These are phyloP conservation scores for Rotaria macrura DNA, from an alignment of 2,888 invertebrate species.

Conservation along the genomic window DNA sequence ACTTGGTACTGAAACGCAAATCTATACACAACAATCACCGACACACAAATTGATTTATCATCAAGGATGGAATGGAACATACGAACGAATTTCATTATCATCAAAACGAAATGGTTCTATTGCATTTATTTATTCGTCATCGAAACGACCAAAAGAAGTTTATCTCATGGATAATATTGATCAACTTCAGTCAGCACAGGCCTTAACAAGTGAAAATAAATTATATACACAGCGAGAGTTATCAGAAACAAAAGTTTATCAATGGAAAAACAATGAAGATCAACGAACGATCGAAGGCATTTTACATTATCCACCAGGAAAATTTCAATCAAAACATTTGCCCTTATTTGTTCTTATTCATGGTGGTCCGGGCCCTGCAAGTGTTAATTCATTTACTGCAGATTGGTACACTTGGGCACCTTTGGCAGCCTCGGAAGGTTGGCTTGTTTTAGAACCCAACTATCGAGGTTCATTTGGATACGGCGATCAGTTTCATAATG, in stretches of 20 bases:
- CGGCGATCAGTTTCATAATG: not conserved
- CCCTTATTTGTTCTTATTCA: not conserved
- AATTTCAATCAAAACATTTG: not conserved
- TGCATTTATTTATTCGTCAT: constrained; percentile 1
- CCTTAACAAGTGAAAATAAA: not conserved
- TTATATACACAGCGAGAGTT: not conserved
- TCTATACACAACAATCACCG: not conserved
- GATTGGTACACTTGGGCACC: not conserved
- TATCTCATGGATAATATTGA: not conserved
- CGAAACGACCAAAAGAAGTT: not conserved
- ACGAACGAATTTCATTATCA: not conserved
- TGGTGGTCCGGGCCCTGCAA: not conserved
- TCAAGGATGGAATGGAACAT: not conserved
- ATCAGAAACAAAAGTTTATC: not conserved
- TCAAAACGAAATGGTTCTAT: not conserved
- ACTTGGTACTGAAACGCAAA: not conserved
- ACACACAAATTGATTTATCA: not conserved
- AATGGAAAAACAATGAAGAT: not conserved
- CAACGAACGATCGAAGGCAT: not conserved
- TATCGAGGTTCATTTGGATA: not conserved
- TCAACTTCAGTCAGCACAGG: not conserved
- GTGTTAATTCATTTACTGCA: not conserved
- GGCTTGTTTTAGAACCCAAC: constrained; percentile 7
- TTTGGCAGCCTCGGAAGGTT: not conserved
- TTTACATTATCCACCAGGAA: not conserved